Evolutionary conservation across 1,140 invertebrate genomes (phyloP), one percentile per base, ranked within the genome.

Genomic region (Brachionus rubens): DNA sequence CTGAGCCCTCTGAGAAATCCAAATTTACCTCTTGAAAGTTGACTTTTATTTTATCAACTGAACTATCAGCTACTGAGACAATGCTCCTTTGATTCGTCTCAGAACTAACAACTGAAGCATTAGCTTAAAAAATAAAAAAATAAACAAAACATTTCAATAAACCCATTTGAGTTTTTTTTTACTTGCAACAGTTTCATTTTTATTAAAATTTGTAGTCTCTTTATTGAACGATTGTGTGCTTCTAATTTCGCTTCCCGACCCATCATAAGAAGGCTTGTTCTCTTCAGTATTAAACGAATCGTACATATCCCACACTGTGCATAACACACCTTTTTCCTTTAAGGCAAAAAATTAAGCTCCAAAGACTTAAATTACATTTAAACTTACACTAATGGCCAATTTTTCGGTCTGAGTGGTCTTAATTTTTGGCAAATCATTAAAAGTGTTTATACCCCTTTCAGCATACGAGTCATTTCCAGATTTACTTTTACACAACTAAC

Each of bases 361-460:
- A 47, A 21, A 48, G 10, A 10, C 67, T 6, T 21, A 62, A 2
- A 48, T 36, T 4, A 21, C 33, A 33, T 68, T 3, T n/a, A 12
- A n/a, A 80, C 79, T 80, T 78, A 84, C 83, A 59, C 19, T 59
- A 65, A 79, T 78, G 16, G 54, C 54, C 21, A 83, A 80, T 70
- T 81, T 82, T 33, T 56, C 79, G 7, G 83, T 84, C 72, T 83
- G 81, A 16, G 83, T 78, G 59, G 77, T 78, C 77, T 84, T 84
- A 54, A 79, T 65, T 78, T 84, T 84, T n/a, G 78, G 81, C 67
- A 81, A 80, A 75, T 84, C 82, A 80, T 84, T 84, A 59, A 84
- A 84, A 16, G 83, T 84, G 72, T 83, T 82, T 81, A 84, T 83
- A 26, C 81, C 82, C 78, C 81, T 78, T 70, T 84, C 81, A 19